These are phyloP conservation scores for Arge pagana DNA, from an alignment of 2,888 invertebrate species.

Conservation along the genomic window DNA sequence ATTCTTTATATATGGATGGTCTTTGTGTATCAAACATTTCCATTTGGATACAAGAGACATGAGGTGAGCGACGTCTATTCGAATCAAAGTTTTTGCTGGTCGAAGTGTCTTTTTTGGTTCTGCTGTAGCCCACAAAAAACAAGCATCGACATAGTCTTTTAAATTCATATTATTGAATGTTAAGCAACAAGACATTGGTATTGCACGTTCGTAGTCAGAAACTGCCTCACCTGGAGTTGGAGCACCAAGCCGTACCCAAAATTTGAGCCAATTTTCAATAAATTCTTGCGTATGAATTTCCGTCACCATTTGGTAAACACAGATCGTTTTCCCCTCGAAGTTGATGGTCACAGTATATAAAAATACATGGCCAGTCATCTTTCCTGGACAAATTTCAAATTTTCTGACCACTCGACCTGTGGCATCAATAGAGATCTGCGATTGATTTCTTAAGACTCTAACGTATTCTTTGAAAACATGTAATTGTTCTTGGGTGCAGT, in stretches of 20 bases:
- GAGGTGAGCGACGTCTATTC: conserved; percentile 28
- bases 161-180: conserved; percentile 21
- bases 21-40: conserved; percentile 18
- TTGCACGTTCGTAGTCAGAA: conserved; percentile 20
- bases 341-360: conserved; percentile 25
- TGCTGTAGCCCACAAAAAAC: conserved; percentile 19
- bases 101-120: conserved; percentile 5
- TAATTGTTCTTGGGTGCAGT: conserved; percentile 24
- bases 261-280: conserved; percentile 19
- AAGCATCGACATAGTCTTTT: conserved; percentile 18
- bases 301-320: conserved; percentile 21
- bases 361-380: conserved; percentile 26
- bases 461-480: conserved; percentile 23
- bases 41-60: conserved; percentile 25
- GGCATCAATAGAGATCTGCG: conserved; percentile 26
- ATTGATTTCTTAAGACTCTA: conserved; percentile 8
- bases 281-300: conserved; percentile 25
- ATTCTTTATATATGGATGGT: conserved; percentile 19
- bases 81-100: conserved; percentile 24
- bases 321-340: conserved; percentile 12
- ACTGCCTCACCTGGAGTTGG: conserved; percentile 15
- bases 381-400: conserved; percentile 26
- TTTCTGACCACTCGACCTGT: conserved; percentile 23
- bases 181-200: conserved; percentile 17
- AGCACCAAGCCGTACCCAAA: conserved; percentile 14